These are phyloP conservation scores for Paraplagusia blochii DNA, from an alignment of 2,113 vertebrate genomes.

Conservation along the genomic window DNA sequence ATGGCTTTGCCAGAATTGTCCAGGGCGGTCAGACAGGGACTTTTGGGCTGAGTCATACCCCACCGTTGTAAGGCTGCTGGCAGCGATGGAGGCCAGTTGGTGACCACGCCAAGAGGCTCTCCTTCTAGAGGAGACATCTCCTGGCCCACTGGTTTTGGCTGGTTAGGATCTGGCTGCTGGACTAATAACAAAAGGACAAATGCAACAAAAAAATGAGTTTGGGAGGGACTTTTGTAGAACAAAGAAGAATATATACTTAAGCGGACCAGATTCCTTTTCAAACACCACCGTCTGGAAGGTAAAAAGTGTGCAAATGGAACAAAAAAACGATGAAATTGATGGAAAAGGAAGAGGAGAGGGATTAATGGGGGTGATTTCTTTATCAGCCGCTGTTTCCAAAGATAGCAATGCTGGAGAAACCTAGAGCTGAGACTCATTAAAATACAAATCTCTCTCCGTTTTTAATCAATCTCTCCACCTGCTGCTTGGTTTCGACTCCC, in stretches of 20 bases:
- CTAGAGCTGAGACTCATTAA: constrained; percentile 1
- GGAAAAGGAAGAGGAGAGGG: constrained; percentile 5
- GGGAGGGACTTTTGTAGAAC: neutral
- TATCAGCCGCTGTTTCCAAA: constrained; percentile 15
- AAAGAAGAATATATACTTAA: neutral
- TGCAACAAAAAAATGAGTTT: neutral
- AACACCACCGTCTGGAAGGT: constrained; percentile 5
- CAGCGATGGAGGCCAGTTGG: constrained; percentile 83
- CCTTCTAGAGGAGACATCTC: constrained; percentile 82
- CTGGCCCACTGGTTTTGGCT: constrained; percentile 89
- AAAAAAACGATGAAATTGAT: constrained; percentile 16
- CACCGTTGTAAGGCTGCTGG: constrained; percentile 86
- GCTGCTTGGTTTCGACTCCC: constrained; percentile 13
- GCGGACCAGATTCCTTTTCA: neutral
- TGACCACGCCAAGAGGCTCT: constrained; percentile 77
- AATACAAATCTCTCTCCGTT: constrained; percentile 3
- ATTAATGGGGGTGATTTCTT: constrained; percentile 4
- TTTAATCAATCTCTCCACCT: neutral
- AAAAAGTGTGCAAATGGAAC: constrained; percentile 8
- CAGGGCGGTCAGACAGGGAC: constrained; percentile 86
- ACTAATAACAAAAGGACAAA: constrained; percentile 69
- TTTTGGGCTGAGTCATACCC: constrained; percentile 88
- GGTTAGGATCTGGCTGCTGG: constrained; percentile 90
- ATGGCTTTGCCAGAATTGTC: constrained; percentile 87
- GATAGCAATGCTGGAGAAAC: constrained; percentile 12